Conservation (phyloP, 1,140 invertebrate species). For the Chymomyza costata region DNA sequence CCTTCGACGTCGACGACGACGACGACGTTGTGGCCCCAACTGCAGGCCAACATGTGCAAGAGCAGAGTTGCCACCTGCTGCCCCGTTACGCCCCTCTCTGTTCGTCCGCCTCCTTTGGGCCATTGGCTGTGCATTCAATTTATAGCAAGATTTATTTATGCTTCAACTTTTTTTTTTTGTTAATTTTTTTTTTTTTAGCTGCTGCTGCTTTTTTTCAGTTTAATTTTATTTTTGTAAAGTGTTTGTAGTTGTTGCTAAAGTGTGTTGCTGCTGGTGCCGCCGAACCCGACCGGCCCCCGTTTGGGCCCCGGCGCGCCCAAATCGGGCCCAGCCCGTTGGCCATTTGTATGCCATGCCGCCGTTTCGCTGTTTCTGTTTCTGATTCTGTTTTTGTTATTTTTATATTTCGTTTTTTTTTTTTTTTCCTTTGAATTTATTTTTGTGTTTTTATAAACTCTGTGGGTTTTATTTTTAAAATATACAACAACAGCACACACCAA, state of each 20-base stretch:
- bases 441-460: constrained; percentile 67
- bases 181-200: neutral
- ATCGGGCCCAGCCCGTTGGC: neutral
- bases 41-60: constrained; percentile 32
- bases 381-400: constrained; percentile 48
- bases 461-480: constrained; percentile 59
- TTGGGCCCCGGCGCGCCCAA: neutral
- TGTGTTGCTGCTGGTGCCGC: constrained; percentile 15
- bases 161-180: constrained; percentile 24
- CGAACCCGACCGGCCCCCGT: neutral
- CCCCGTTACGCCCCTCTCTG: neutral
- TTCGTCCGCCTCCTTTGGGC: neutral
- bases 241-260: constrained; percentile 27
- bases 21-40: constrained; percentile 17
- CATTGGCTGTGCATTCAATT: constrained; percentile 33
- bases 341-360: constrained; percentile 25
- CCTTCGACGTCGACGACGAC: too few species aligned
- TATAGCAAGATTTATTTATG: constrained; percentile 29
- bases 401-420: constrained; percentile 64
- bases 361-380: constrained; percentile 27
- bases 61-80: neutral
- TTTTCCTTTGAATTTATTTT: constrained; percentile 70
- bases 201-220: neutral
- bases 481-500: too few species aligned
- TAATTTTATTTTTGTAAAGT: neutral